Base-by-base conservation (phyloP, 1,140 invertebrate species). In the Druon quercuslanigerum region DNA sequence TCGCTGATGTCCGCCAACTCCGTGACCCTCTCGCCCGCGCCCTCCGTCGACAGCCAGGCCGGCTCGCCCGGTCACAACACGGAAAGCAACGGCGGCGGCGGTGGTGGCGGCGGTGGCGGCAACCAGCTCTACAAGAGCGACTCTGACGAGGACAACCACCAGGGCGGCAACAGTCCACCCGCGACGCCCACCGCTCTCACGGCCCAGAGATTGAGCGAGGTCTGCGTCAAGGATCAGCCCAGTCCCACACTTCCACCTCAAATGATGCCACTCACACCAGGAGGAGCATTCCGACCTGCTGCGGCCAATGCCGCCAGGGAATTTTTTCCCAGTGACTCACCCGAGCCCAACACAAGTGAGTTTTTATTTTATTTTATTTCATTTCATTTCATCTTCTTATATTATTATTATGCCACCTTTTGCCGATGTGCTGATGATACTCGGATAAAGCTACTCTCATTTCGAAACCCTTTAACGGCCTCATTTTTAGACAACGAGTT, bases 11-110 rank as follows among this genome's bases (percentile, higher is more conserved):
- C 94, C 56, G 92, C 92, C 73, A 97, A 96, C 86, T 97, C 96
- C 14, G 96, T 98, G 1, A 97, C 96, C 3, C 91, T 97, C 74
- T 97, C 96, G 86, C 97, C 97, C 50, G 96, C 97, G 14, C 96
- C 96, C 0, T 97, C 96, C 8, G 93, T 97, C 8, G 96, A 97
- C 86, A 97, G 96, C 84, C 96, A 96, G 79, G 94, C 95, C 9
- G 96, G 96, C 51, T 96, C 96, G 78, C 96, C 96, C 9, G 95
- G 96, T 54, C 95, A 96, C 88, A 92, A 94, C 20, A 25, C 20
- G 52, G 93, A 95, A 51, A 81, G 81, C 46, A 79, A 81, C 56
- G 84, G 86, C 20, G 20, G 20, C 56, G 84, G 87, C n/a, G 81
- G 87, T n/a, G 20, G 20, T 52, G 84, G 87, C 56, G 84, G 86